These are phyloP conservation scores for Phataginus tricuspis DNA, from an alignment of 2,797 vertebrate genomes.

Conservation along the genomic window DNA sequence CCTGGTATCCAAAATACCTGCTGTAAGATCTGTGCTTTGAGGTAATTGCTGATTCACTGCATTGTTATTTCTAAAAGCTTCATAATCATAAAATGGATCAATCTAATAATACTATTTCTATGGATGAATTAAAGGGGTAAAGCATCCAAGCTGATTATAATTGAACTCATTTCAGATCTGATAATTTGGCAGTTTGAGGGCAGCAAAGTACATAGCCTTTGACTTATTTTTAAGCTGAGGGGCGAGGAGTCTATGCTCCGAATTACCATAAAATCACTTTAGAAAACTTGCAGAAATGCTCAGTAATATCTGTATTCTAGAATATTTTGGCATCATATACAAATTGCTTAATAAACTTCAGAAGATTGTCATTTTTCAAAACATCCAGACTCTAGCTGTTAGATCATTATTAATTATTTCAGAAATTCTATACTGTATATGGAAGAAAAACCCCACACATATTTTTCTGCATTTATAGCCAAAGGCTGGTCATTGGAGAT, in stretches of 20 bases:
- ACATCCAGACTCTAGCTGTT: constrained; percentile 27
- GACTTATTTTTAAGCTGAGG: neutral
- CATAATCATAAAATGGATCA: neutral
- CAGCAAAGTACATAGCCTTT: neutral
- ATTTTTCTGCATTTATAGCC: constrained; percentile 50
- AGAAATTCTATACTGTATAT: constrained; percentile 32
- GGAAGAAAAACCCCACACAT: neutral
- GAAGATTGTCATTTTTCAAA: constrained; percentile 65
- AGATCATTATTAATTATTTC: constrained; percentile 59
- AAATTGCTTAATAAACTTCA: constrained; percentile 62
- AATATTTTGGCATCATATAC: constrained; percentile 27
- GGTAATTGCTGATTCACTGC: neutral
- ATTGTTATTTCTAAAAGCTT: neutral
- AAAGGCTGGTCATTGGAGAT: constrained; percentile 13
- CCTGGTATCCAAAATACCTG: neutral
- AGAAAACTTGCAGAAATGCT: constrained; percentile 20
- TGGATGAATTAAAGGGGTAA: neutral
- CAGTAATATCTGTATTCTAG: neutral
- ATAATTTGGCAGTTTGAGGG: neutral
- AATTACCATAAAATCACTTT: neutral
- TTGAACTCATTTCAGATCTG: neutral
- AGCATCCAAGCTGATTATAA: neutral
- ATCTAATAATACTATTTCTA: neutral
- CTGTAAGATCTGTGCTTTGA: neutral
- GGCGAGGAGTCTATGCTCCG: neutral